These are phyloP conservation scores for Neopelma chrysocephalum DNA, from an alignment of 2,797 vertebrate genomes.

Conservation along the genomic window DNA sequence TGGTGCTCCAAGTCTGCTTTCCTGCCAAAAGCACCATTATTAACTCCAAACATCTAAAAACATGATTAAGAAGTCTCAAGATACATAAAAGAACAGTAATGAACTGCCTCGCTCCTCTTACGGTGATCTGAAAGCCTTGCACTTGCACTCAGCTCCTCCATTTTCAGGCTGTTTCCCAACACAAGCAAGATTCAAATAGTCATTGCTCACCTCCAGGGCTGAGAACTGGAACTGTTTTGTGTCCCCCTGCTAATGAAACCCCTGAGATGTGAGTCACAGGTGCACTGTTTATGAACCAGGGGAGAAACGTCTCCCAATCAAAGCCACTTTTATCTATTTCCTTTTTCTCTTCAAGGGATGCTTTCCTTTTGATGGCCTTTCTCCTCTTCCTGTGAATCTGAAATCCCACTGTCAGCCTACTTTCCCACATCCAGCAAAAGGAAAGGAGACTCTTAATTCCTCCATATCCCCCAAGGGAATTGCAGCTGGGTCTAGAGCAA, in stretches of 20 bases:
- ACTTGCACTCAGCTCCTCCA: not conserved
- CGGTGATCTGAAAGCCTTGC: not conserved
- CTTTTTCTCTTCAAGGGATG: not conserved
- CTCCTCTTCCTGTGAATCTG: not conserved
- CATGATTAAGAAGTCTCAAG: not conserved
- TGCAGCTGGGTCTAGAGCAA: not conserved
- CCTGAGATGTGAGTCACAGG: not conserved
- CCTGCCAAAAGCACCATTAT: not conserved
- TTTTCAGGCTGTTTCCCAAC: not conserved
- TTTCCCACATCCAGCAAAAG: not conserved
- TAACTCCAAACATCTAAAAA: not conserved
- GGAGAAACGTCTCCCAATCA: rapidly evolving
- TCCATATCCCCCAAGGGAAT: not conserved
- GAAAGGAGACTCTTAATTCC: not conserved
- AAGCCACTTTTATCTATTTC: not conserved
- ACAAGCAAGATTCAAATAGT: not conserved
- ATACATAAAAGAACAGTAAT: not conserved
- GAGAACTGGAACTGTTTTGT: not conserved
- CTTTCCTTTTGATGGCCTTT: not conserved
- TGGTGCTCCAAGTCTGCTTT: not conserved
- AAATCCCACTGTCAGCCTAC: not conserved
- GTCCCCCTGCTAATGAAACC: not conserved
- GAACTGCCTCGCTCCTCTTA: not conserved
- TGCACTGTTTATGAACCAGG: not conserved
- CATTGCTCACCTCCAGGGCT: not conserved